Percentiles rank a stretch among this genome's conserved stretches.
These are phyloP conservation scores for Gallinago undulata DNA, from an alignment of 2,113 vertebrate species.

Conservation along the genomic window DNA sequence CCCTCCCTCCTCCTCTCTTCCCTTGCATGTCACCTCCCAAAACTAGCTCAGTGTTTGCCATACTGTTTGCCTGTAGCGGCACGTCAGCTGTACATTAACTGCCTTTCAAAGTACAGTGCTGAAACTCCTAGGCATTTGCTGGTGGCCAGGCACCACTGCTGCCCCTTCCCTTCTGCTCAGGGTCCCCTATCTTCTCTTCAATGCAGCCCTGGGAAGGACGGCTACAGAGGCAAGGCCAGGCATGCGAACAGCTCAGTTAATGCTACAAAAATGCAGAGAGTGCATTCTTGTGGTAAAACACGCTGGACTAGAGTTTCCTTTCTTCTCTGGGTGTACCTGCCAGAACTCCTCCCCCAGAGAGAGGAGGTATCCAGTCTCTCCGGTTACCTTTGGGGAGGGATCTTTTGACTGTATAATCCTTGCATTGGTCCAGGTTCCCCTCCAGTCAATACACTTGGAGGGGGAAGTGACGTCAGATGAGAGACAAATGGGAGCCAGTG, in stretches of 20 bases:
- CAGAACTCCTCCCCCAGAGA: neutral
- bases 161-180: neutral
- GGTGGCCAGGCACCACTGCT: neutral
- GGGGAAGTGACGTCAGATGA: neutral
- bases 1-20: neutral
- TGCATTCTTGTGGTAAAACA: constrained; percentile 34
- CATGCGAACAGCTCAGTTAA: neutral
- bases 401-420: neutral
- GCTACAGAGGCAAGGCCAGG: neutral
- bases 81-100: neutral
- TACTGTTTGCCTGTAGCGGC: accelerated
- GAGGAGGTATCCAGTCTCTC: neutral
- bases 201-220: neutral
- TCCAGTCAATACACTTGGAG: neutral
- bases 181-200: neutral
- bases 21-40: neutral
- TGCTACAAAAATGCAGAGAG: neutral
- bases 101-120: neutral
- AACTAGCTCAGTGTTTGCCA: neutral
- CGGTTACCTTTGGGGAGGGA: neutral
- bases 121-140: neutral
- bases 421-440: neutral
- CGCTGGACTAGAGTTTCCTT: neutral
- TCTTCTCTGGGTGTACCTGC: neutral
- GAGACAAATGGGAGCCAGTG: neutral